Conservation (phyloP, 1,140 invertebrate species). For the Nomia melanderi region DNA sequence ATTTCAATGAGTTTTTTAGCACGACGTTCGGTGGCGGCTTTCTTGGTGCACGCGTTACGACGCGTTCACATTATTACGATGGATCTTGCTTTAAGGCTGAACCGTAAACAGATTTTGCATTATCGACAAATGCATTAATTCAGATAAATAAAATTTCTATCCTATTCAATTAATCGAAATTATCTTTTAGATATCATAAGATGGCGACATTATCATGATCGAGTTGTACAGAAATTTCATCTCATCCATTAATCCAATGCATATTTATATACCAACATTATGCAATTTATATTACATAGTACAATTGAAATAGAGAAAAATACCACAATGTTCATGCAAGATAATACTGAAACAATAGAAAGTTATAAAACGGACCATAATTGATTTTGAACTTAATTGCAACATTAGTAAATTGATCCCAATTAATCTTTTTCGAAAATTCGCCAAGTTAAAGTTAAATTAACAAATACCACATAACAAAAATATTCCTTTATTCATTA, state of each 20-base stretch:
- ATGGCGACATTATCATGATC: background rate
- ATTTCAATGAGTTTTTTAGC: slow-evolving; percentile 42
- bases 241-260: background rate
- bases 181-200: background rate
- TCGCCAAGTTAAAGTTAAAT: background rate
- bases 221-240: background rate
- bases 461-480: background rate
- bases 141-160: background rate
- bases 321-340: too few species aligned
- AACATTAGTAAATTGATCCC: background rate
- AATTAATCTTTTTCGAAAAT: background rate
- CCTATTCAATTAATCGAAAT: background rate
- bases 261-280: background rate
- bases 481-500: background rate
- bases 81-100: slow-evolving; percentile 25
- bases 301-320: too few species aligned
- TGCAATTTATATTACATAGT: too few species aligned
- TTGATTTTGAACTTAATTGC: background rate
- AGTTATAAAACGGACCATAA: background rate
- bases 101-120: slow-evolving; percentile 11
- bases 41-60: slow-evolving; percentile 46
- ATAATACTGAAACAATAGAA: too few species aligned
- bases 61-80: slow-evolving; percentile 20
- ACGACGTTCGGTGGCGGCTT: slow-evolving; percentile 56
- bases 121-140: slow-evolving; percentile 13